Conservation (phyloP, 2,797 vertebrate species). For the Dermochelys coriacea region DNA sequence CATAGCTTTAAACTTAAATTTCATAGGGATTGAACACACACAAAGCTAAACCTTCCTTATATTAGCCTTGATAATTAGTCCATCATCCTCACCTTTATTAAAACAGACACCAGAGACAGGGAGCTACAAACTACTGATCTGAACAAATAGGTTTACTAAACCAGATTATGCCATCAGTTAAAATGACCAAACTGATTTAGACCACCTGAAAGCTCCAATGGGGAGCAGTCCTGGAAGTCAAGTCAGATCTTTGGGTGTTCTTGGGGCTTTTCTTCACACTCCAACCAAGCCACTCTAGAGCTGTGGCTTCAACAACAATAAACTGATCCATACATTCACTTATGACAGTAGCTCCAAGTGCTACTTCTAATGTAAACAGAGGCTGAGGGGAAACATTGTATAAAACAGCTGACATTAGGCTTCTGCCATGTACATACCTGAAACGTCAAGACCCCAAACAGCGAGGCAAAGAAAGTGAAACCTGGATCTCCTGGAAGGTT, state of each 20-base stretch:
- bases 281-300: constrained; percentile 46
- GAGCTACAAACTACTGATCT: constrained; percentile 33
- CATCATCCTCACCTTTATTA: constrained; percentile 54
- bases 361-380: constrained; percentile 34
- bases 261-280: constrained; percentile 1
- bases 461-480: constrained; percentile 51
- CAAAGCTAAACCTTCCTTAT: constrained; percentile 67
- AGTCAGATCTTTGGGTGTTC: constrained; percentile 10
- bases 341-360: background rate
- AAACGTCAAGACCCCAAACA: constrained; percentile 49
- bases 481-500: constrained; percentile 65
- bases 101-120: constrained; percentile 18
- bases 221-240: constrained; percentile 50
- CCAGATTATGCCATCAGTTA: constrained; percentile 70
- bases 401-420: constrained; percentile 48
- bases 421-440: constrained; percentile 66
- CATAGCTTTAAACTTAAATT: constrained; percentile 70
- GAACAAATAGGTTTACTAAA: constrained; percentile 72
- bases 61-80: constrained; percentile 57
- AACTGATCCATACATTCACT: background rate
- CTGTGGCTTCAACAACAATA: constrained; percentile 6
- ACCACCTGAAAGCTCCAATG: constrained; percentile 60
- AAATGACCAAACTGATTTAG: constrained; percentile 77
- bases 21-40: constrained; percentile 82
- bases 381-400: constrained; percentile 22